These are phyloP conservation scores for Chrysolina haemoptera DNA, from an alignment of 2,888 invertebrate species.

Conservation along the genomic window DNA sequence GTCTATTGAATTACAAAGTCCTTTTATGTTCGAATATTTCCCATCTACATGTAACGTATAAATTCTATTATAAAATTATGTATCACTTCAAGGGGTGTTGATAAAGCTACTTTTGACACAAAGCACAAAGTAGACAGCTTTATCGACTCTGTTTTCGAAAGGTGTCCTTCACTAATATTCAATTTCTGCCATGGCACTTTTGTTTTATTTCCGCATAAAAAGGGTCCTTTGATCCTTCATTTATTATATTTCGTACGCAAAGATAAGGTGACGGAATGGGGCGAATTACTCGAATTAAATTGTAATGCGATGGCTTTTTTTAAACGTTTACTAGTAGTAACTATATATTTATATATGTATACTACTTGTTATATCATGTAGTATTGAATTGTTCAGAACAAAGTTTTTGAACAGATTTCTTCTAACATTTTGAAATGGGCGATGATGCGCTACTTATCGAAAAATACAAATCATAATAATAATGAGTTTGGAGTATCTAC, in stretches of 20 bases:
- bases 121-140: slow-evolving; percentile 43
- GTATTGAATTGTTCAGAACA: no score
- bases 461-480: no score
- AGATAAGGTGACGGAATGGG: background rate
- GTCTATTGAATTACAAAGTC: slow-evolving; percentile 63
- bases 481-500: no score
- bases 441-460: no score
- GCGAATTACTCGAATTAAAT: no score
- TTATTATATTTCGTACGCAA: background rate
- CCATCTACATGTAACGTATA: slow-evolving; percentile 64
- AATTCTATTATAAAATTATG: slow-evolving; percentile 66
- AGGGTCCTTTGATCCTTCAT: background rate
- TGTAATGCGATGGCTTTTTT: no score
- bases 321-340: no score
- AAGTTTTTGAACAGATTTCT: no score
- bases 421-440: no score
- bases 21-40: slow-evolving; percentile 64
- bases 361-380: no score
- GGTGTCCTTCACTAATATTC: slow-evolving; percentile 8
- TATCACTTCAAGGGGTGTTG: slow-evolving; percentile 64
- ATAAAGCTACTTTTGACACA: slow-evolving; percentile 64
- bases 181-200: background rate
- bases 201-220: background rate
- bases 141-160: slow-evolving; percentile 29
- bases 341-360: no score